A percentile compares a stretch with the other conserved stretches of the same genome.
Conservation (phyloP, 2,797 vertebrate genomes). For the Mormyrops boulengeri region DNA sequence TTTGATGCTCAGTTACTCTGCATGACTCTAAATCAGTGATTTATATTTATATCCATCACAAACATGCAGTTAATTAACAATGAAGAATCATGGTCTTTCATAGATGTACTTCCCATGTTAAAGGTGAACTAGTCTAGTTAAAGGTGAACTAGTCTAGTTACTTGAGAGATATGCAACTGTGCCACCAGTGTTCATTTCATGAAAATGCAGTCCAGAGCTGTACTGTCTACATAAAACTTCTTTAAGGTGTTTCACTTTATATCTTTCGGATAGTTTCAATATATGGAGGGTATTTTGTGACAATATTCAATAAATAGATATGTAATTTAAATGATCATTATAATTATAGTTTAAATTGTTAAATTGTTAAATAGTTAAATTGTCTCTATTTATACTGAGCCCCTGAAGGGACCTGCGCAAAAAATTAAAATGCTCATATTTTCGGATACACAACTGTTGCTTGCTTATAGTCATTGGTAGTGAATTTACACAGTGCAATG, state of each 20-base stretch:
- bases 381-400: too few species aligned
- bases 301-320: too few species aligned
- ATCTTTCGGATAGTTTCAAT: not conserved
- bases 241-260: not conserved
- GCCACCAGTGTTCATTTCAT: not conserved
- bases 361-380: too few species aligned
- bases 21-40: not conserved
- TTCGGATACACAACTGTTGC: too few species aligned
- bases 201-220: not conserved
- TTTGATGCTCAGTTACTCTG: not conserved
- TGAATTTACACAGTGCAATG: too few species aligned
- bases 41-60: not conserved
- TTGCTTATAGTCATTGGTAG: too few species aligned
- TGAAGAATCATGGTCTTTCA: not conserved
- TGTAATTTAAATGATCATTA: too few species aligned
- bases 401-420: too few species aligned
- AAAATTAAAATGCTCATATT: too few species aligned
- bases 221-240: not conserved
- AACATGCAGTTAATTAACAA: not conserved
- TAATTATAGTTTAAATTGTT: too few species aligned
- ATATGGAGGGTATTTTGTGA: too few species aligned
- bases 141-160: not conserved
- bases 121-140: not conserved
- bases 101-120: not conserved
- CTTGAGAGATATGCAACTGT: not conserved